Base-by-base conservation (phyloP, 2,888 invertebrate genomes). In the Trissolcus brochymenae region DNA sequence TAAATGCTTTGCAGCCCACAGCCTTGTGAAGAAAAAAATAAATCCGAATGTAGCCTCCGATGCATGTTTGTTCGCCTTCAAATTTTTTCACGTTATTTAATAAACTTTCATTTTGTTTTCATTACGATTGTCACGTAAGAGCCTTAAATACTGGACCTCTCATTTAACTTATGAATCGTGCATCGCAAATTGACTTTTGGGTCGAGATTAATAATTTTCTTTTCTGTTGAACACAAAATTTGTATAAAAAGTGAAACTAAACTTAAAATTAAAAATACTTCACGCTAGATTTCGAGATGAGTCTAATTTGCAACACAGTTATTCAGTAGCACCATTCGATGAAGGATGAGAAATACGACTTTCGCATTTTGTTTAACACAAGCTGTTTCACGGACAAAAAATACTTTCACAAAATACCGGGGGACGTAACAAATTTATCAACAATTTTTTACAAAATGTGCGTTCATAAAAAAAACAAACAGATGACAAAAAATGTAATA, bases 1-100 rank as follows among this genome's bases (percentile, higher is more conserved):
- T 83, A 84, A 84, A 85, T 85, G 84, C 84, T 84, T 82, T 78
- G 76, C 81, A 81, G 81, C 82, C 83, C 83, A 83, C 84, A 84
- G 84, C 82, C 82, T 82, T 81, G 35, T 35, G 35, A 35, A 35
- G 11, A 35, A 11, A 9, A 35, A 29, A 29, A 29, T n/a, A n/a
- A 35, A 9, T 46, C 46, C 4, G 46, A 46, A 46, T 16, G 11
- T 16, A 46, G 16, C n/a, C 46, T 46, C 7, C 16, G 46, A 46
- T 46, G 46, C 46, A 14, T 14, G 35, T 46, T 2, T 46, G 1
- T 7, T 14, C 4, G 46, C 16, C 11, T 51, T 17, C 17, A 13
- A 4, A 19, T 11, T 17, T 17, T 17, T 51, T 51, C 2, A 11
- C 16, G n/a, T n/a, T n/a, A 51, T 19, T 35, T 35, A 11, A 9